A percentile compares a stretch with the other conserved stretches of the same genome.
Evolutionary conservation across 2,888 invertebrate species (phyloP).

Genomic region (Lasioglossum pauxillum): DNA sequence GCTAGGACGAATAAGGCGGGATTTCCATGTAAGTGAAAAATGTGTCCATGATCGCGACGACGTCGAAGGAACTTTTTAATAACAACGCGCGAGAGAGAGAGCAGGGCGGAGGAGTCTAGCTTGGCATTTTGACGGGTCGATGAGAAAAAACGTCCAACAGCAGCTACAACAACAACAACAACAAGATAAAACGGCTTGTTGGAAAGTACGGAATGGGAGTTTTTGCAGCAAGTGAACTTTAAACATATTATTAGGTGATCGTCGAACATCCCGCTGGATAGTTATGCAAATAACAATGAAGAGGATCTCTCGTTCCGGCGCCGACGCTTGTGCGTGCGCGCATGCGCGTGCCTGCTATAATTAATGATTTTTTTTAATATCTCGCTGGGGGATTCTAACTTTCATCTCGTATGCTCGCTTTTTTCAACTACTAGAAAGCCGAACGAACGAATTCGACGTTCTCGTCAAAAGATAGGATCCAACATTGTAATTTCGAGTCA

Average conservation of each 20-base stretch:
- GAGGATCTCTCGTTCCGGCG: constrained; percentile 4
- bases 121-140: constrained; percentile 36
- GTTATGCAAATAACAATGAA: constrained; percentile 46
- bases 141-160: constrained; percentile 8
- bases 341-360: constrained; percentile 36
- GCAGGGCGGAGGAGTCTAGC: constrained; percentile 7
- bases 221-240: constrained; percentile 47
- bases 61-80: constrained; percentile 26
- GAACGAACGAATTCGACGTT: not conserved
- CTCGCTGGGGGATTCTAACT: constrained; percentile 10
- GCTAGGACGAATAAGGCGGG: constrained; percentile 20
- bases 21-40: constrained; percentile 31
- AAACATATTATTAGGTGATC: constrained; percentile 49
- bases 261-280: constrained; percentile 35
- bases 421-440: not conserved
- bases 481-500: not conserved
- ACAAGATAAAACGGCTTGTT: constrained; percentile 60
- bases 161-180: constrained; percentile 21
- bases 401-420: not conserved
- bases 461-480: not conserved
- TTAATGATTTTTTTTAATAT: constrained; percentile 57
- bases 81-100: constrained; percentile 33
- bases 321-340: not conserved
- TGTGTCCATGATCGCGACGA: constrained; percentile 23
- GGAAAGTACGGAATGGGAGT: constrained; percentile 40